These are phyloP conservation scores for Acanthosepion esculentum DNA, from an alignment of 2,888 invertebrate species.

Conservation along the genomic window DNA sequence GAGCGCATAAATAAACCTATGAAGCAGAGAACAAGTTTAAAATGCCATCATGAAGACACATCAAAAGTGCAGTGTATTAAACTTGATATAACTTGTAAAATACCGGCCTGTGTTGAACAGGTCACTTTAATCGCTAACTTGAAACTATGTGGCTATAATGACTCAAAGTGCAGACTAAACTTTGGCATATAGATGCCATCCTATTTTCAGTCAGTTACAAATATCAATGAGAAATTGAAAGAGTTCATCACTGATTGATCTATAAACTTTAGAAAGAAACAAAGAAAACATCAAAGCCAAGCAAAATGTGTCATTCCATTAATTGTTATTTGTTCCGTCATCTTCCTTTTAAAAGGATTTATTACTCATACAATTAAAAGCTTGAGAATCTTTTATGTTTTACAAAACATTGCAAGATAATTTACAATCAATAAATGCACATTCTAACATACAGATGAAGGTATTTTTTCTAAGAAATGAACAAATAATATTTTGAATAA, in stretches of 20 bases:
- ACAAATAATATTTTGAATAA: not conserved
- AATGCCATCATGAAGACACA: not conserved
- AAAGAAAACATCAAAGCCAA: not conserved
- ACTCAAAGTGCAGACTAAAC: not conserved
- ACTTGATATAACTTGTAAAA: conserved; percentile 11
- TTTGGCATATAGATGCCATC: conserved; percentile 33
- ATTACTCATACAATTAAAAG: not conserved
- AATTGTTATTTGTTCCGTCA: not conserved
- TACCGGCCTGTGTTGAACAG: not conserved
- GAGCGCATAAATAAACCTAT: not conserved
- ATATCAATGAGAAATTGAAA: conserved; percentile 33
- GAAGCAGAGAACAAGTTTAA: not conserved
- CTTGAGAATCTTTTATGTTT: not conserved
- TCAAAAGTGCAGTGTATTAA: not conserved
- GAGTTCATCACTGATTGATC: conserved; percentile 33
- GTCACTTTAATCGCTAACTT: not conserved
- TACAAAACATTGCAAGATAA: not conserved
- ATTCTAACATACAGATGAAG: not conserved
- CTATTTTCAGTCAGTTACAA: conserved; percentile 6
- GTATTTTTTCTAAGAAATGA: not conserved
- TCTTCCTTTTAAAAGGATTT: not conserved
- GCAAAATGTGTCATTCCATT: not conserved
- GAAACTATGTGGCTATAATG: not conserved
- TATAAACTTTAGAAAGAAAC: not conserved
- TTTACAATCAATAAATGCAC: not conserved